Conservation (phyloP, 64 coral and sea anemone genomes). For the Catalaphyllia jardinei region DNA sequence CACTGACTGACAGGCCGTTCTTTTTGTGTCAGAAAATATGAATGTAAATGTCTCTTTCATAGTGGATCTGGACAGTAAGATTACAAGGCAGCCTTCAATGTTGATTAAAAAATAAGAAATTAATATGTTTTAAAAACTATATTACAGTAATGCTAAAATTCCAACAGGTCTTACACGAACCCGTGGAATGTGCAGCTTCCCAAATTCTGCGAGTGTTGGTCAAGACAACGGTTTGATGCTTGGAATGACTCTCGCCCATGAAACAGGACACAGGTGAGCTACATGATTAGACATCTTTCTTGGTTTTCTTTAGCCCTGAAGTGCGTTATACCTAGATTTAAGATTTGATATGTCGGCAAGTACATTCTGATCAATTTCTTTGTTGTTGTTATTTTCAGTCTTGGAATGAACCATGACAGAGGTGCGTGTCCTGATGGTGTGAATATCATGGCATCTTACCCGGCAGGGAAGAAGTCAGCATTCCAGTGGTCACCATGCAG, state of each 20-base stretch:
- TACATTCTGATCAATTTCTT: background rate
- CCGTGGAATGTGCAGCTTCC: slow-evolving; percentile 94
- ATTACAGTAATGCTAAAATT: background rate
- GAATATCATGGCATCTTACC: slow-evolving; percentile 84
- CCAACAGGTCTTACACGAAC: slow-evolving; percentile 75
- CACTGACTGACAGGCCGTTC: no score
- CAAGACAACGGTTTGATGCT: slow-evolving; percentile 97
- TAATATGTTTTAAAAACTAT: background rate
- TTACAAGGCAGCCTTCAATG: no score
- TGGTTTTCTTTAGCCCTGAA: background rate
- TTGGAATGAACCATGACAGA: slow-evolving; percentile 96
- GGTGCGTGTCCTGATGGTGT: slow-evolving; percentile 65
- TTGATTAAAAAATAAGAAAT: no score
- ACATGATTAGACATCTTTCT: background rate
- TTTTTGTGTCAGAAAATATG: no score
- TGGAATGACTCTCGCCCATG: slow-evolving; percentile 94
- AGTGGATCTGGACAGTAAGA: no score
- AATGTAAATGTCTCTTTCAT: no score
- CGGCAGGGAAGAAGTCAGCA: slow-evolving; percentile 71
- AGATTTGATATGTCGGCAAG: no score
- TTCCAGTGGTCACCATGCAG: slow-evolving; percentile 95
- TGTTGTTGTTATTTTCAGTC: slow-evolving; percentile 38
- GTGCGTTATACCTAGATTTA: no score
- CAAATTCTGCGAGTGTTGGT: slow-evolving; percentile 86
- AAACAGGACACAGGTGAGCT: slow-evolving; percentile 85